Evolutionary conservation across 2,797 vertebrate species (phyloP).

Genomic region (Echeneis naucrates): DNA sequence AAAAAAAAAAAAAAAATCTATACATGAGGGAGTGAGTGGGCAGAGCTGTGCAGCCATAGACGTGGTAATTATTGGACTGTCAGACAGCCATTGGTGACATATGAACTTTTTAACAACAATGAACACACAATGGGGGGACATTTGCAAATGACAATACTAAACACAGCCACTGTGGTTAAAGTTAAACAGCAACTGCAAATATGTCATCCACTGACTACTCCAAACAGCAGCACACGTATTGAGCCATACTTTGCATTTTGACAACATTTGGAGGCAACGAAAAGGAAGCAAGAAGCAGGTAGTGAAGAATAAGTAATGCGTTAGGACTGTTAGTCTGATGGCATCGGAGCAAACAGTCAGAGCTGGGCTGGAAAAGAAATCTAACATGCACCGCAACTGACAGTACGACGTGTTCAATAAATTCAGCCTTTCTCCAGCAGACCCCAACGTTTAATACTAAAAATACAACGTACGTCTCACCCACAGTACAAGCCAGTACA

Average conservation of each 20-base stretch:
- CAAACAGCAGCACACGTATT: constrained; percentile 27
- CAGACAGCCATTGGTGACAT: constrained; percentile 15
- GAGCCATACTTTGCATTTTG: constrained; percentile 15
- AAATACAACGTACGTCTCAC: constrained; percentile 10
- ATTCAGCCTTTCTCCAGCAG: neutral
- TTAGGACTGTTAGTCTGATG: neutral
- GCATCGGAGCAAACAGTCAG: neutral
- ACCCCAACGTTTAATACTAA: constrained; percentile 9
- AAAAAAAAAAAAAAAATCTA: constrained; percentile 39
- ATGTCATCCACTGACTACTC: constrained; percentile 5
- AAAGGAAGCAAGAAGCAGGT: neutral
- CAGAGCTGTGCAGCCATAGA: constrained; percentile 9
- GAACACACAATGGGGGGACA: constrained; percentile 22
- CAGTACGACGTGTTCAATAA: neutral
- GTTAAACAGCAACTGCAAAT: constrained; percentile 18
- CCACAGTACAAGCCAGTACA: neutral
- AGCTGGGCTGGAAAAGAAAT: neutral
- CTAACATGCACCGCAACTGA: neutral
- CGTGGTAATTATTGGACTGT: constrained; percentile 40
- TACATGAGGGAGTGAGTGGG: constrained; percentile 25
- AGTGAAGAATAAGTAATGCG: neutral
- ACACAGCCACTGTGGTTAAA: constrained; percentile 21
- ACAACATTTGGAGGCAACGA: neutral
- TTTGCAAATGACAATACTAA: constrained; percentile 3
- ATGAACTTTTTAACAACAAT: constrained; percentile 25